A percentile compares a stretch with the other conserved stretches of the same genome.
Evolutionary conservation across 2,888 invertebrate genomes (phyloP).

Genomic region (Zootermopsis nevadensis): DNA sequence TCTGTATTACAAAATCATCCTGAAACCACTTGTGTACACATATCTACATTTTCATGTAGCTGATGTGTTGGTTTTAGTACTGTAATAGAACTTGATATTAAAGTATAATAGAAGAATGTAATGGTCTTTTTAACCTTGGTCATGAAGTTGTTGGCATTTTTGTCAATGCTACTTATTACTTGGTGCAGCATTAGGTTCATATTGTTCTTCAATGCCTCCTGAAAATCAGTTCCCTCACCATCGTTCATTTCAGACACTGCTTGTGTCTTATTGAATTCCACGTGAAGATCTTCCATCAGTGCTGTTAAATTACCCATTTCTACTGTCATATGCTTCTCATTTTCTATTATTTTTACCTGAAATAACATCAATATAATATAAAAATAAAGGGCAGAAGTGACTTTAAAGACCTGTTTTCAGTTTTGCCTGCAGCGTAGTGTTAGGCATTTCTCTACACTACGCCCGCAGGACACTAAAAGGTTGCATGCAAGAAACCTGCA

Average conservation of each 20-base stretch:
- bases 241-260: background rate
- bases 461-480: too few relatives aligned
- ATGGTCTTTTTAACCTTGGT: conserved; percentile 32
- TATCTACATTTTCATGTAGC: too few relatives aligned
- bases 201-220: background rate
- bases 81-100: too few relatives aligned
- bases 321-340: background rate
- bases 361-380: background rate
- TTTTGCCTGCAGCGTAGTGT: too few relatives aligned
- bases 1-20: too few relatives aligned
- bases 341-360: conserved; percentile 3
- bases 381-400: too few relatives aligned
- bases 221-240: background rate
- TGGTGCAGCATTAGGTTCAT: background rate
- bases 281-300: conserved; percentile 19
- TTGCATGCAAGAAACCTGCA: too few relatives aligned
- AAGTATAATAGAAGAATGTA: background rate
- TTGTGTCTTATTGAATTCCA: conserved; percentile 23
- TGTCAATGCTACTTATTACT: conserved; percentile 22
- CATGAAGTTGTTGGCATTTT: conserved; percentile 38
- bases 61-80: too few relatives aligned
- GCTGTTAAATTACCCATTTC: conserved; percentile 19
- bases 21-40: too few relatives aligned
- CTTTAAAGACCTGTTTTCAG: too few relatives aligned
- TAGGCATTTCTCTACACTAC: too few relatives aligned